Evolutionary conservation across 2,888 invertebrate species (phyloP).

Genomic region (Agapetus fuscipes): DNA sequence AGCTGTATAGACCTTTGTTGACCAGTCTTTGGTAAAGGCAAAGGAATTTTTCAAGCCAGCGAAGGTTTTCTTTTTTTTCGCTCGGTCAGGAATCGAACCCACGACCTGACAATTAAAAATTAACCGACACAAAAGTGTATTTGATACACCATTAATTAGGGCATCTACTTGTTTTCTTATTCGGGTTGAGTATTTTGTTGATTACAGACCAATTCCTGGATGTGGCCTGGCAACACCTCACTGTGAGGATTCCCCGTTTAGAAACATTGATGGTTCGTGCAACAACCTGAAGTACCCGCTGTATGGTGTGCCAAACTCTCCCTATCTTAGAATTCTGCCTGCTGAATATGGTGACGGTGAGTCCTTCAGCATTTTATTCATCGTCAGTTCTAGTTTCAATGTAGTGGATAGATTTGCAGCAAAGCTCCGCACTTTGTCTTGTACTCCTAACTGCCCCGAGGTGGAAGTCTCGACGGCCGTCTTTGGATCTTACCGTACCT

Average conservation of each 20-base stretch:
- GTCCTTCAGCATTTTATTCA: background rate
- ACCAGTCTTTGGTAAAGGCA: too few relatives aligned
- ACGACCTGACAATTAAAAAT: background rate
- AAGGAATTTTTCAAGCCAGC: background rate
- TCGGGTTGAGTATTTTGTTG: too few relatives aligned
- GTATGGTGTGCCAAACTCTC: constrained; percentile 28
- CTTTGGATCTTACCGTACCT: too few relatives aligned
- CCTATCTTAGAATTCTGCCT: constrained; percentile 28
- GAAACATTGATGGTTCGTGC: constrained; percentile 30
- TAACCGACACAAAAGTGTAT: background rate
- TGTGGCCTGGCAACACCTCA: constrained; percentile 9
- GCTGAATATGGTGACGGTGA: constrained; percentile 32
- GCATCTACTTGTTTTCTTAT: background rate
- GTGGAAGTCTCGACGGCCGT: too few relatives aligned
- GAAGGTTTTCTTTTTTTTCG: background rate
- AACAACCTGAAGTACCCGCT: constrained; percentile 28
- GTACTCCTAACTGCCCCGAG: too few relatives aligned
- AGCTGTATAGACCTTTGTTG: too few relatives aligned
- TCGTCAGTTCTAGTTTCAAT: too few relatives aligned
- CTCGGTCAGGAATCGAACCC: background rate
- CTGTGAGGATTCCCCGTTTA: constrained; percentile 21
- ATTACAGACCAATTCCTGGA: background rate
- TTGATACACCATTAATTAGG: background rate
- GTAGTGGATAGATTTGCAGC: too few relatives aligned
- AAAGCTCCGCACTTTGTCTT: too few relatives aligned